These are phyloP conservation scores for Rattus rattus DNA, from an alignment of 2,113 vertebrate genomes.

Conservation along the genomic window DNA sequence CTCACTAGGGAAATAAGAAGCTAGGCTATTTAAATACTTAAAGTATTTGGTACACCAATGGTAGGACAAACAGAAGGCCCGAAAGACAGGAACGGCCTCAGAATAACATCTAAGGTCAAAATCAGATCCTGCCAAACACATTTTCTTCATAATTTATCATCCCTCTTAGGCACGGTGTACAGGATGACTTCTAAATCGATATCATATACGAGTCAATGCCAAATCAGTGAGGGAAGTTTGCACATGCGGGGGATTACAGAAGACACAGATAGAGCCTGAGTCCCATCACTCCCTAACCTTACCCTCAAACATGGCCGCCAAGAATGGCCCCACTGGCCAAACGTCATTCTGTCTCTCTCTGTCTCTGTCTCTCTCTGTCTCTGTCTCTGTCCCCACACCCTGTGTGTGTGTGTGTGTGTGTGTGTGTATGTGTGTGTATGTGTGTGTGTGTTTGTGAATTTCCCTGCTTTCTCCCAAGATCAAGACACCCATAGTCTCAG, in stretches of 20 bases:
- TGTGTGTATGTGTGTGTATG: too few relatives aligned
- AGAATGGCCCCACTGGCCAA: constrained; percentile 70
- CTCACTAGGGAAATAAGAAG: constrained; percentile 72
- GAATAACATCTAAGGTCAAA: constrained; percentile 69
- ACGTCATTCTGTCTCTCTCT: constrained; percentile 58
- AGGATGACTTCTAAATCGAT: constrained; percentile 75
- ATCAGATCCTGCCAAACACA: constrained; percentile 28
- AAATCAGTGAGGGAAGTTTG: constrained; percentile 72
- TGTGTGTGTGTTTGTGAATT: constrained; percentile 62
- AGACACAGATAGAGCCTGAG: constrained; percentile 58
- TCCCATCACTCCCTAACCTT: constrained; percentile 70
- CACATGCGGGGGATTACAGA: constrained; percentile 53
- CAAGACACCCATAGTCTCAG: constrained; percentile 65
- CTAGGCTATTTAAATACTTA: constrained; percentile 70
- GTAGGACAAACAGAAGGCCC: constrained; percentile 42
- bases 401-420: too few relatives aligned
- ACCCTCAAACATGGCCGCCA: constrained; percentile 60
- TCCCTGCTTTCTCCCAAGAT: constrained; percentile 72
- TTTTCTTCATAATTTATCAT: constrained; percentile 73
- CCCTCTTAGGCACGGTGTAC: constrained; percentile 52
- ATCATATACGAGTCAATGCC: constrained; percentile 72
- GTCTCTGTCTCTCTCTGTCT: not conserved
- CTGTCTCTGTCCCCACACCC: too few relatives aligned
- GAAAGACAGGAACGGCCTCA: not conserved
- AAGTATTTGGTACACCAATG: constrained; percentile 63